Evolutionary conservation across 2,888 invertebrate genomes (phyloP), one percentile per base, ranked within the genome.

Genomic region (Acleris holmiana): DNA sequence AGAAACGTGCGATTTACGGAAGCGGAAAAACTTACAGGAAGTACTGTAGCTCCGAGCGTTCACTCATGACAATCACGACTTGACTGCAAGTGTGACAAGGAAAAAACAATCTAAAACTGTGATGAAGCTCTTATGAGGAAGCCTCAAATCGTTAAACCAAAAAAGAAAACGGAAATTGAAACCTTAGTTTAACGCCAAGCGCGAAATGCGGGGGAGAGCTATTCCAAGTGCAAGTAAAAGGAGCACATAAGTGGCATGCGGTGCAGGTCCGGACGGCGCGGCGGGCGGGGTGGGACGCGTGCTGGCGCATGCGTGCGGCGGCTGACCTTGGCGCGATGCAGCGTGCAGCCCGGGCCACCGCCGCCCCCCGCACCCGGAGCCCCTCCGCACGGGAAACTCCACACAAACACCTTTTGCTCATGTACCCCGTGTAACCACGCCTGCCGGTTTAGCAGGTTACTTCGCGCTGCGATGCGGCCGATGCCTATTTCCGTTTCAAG

Each of bases 261-360:
- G 78, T 73, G 76, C 80, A 80, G 78, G 82, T 82, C 80, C 80
- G 77, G 79, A 76, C 65, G 62, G 49, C 29, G 29, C 29, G 29
- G 29, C 50, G 56, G 57, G 57, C 41, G 62, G 69, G 40, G 71
- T 67, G 61, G 72, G 72, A 66, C 69, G 71, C 73, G 69, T 75
- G 72, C 76, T 75, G 78, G 81, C 90, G 91, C 91, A 91, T 90
- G 91, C 90, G 91, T 86, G 88, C 86, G 82, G 74, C 83, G 85
- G 82, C 83, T 90, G 90, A 90, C 89, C 90, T 91, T 91, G 91
- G 85, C 79, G 86, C 86, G 88, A 86, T 91, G 91, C 91, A 91
- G 85, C 89, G 87, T 89, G 91, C 89, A 88, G 83, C 82, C 83
- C 82, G 82, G 75, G 72, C 75, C 72, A 69, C 61, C 65, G 69